phyloP scores from a whole-genome alignment of 2,113 vertebrate species.

The Mastomys natalensis region DNA sequence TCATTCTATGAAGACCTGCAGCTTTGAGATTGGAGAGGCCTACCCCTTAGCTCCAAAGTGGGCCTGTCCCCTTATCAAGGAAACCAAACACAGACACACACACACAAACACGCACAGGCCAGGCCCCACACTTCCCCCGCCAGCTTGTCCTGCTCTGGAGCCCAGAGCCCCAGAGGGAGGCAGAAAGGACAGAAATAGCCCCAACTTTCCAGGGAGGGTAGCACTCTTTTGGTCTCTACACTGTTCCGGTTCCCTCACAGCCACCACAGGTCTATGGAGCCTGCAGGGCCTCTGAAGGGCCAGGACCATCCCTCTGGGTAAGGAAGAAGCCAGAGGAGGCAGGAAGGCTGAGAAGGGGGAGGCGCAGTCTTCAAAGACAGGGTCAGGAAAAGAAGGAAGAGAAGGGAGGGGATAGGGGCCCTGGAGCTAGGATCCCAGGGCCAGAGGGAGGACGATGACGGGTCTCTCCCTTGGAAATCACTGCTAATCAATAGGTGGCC shows the following conservation, averaged over 20 bases:
- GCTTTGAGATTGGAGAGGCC: neutral
- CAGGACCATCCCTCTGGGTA: neutral
- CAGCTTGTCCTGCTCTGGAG: neutral
- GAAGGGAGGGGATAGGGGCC: neutral
- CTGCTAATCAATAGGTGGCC: constrained; percentile 42
- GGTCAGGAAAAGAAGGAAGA: neutral
- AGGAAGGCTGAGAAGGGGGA: neutral
- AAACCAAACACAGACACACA: neutral
- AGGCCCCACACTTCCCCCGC: neutral
- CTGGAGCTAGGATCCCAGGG: neutral
- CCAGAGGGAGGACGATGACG: neutral
- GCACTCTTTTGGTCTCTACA: constrained; percentile 20
- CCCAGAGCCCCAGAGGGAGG: neutral
- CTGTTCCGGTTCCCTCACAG: neutral
- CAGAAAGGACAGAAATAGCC: constrained; percentile 62
- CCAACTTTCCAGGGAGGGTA: neutral
- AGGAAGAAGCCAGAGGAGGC: constrained; percentile 23
- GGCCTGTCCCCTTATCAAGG: neutral
- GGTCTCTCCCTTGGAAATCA: neutral
- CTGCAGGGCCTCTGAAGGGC: neutral
- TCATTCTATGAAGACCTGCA: neutral
- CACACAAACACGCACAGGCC: neutral
- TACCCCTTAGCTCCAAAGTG: neutral
- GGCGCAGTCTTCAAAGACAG: neutral
- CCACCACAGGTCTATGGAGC: neutral